Evolutionary conservation across 2,888 invertebrate species (phyloP), one percentile per base, ranked within the genome.

Genomic region (Athalia rosae): DNA sequence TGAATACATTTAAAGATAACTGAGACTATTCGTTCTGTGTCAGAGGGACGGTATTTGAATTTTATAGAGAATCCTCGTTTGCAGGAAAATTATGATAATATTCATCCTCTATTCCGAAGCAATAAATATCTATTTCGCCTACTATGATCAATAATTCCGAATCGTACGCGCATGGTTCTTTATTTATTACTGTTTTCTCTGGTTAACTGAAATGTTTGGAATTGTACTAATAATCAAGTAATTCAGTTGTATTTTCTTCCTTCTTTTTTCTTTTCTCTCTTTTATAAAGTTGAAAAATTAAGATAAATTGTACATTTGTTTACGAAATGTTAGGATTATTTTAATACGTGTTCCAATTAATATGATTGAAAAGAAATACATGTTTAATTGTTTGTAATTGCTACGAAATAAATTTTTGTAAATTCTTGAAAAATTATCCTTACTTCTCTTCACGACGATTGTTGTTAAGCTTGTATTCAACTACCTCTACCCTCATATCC

Each of bases 331-430:
- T 74, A 28, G 61, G 50, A 45, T 45, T 43, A 64, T 64, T 64
- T 45, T 9, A 74, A 48, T 74, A 61, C 50, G 47, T 61, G 48
- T 61, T 11, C 61, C 48, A 74, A 66, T 48, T 45, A 58, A 4
- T 43, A 28, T 11, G 45, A 61, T 62, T 62, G 6, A 41, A 62
- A 50, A 4, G 15, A 69, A 69, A 74, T 74, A 48, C 61, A 74
- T 74, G 74, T 74, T 74, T 74, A 74, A 62, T 61, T 74, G 61
- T 74, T 74, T 74, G 62, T 74, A 74, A 61, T 62, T 48, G 61
- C 48, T 74, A 61, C 53, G 62, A 41, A 74, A 74, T 74, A 74
- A 74, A 61, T 74, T 74, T 53, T 71, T 71, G 71, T 71, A 71
- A 71, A 58, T 71, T 71, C 58, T 58, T 71, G 13, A 45, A 58